Base-by-base conservation (phyloP, 2,797 vertebrate genomes). In the Typhlichthys eigenmanni region DNA sequence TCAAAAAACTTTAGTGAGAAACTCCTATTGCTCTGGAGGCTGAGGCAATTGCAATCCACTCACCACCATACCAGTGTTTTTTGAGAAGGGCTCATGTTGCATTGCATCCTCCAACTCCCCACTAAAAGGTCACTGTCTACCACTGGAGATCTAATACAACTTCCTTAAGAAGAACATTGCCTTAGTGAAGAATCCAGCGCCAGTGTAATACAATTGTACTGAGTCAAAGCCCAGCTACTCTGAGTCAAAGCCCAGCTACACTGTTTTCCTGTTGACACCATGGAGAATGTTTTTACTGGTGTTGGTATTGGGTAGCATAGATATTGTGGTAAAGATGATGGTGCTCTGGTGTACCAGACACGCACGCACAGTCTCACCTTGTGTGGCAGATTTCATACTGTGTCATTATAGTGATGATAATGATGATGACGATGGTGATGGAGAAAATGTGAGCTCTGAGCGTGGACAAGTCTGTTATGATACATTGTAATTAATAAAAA, bases 401-500 rank as follows among this genome's bases (percentile, higher is more conserved):
- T 82, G 38, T 84, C 73, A 81, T 76, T 67, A 43, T 47, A 48
- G 19, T 11, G 12, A 55, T 79, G 80, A 54, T 74, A 52, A 74
- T 66, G 65, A 58, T 75, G 62, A 52, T 46, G 12, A 24, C 54
- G 51, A 49, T 17, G 38, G 24, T 29, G 24, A 29, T 29, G 24
- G 24, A 29, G 24, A 29, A 47, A 34, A 81, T 81, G 58, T 81
- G 77, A 85, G 76, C 73, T 81, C 68, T 84, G 84, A 87, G 95
- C 85, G 88, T 93, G 93, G 90, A 93, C 92, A 78, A 94, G 93
- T 94, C 92, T 94, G 91, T 95, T 93, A 92, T 96, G 93, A 93
- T 94, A 94, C 91, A 92, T 89, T 95, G 94, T 96, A 95, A 95
- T 95, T 94, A 98, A 95, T 95, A 88, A 95, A 96, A 95, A 95